Evolutionary conservation across 2,888 invertebrate species (phyloP), one percentile per base, ranked within the genome.

Genomic region (Oscheius sp.): DNA sequence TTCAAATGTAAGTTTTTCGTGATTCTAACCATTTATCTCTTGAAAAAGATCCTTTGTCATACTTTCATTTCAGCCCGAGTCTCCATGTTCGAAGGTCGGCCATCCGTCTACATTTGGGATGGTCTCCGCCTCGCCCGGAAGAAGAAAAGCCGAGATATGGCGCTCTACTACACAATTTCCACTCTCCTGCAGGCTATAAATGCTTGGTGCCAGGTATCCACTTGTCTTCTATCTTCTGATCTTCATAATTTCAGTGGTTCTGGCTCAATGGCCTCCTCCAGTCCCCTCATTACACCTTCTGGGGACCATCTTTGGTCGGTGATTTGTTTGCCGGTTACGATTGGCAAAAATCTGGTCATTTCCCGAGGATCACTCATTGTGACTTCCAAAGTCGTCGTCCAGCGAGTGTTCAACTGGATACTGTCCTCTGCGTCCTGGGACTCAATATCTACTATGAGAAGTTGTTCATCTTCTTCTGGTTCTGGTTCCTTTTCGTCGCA

Each of bases 401-500:
- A 0, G 85, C 87, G 25, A 82, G 84, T 56, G 82, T 83, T 2
- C 86, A 87, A 84, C 70, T 81, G 79, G 86, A 88, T 74, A 87
- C 88, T 0, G 88, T 88, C 5, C 77, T 85, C 5, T 88, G 88
- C 66, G 88, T 88, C 27, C 78, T 88, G 6, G 84, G 84, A 16
- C 79, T 88, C 53, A 88, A 88, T 80, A 85, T 88, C 75, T 88
- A 88, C 78, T 88, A 88, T 77, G 88, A 88, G 69, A 88, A 88
- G 69, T 75, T 88, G 41, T 83, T 88, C 75, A 73, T 88, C 35
- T 88, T 88, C 78, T 80, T 88, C 25, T 88, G 88, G 88, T 87
- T 87, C 78, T 87, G 87, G 87, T 79, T 87, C 72, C 63, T 84
- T 45, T 87, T 88, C 74, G 87, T 87, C 27, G 78, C 85, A 18